Percentiles rank a stretch among this genome's conserved stretches.
These are phyloP conservation scores for Hyla sarda DNA, from an alignment of 2,113 vertebrate species.

Conservation along the genomic window DNA sequence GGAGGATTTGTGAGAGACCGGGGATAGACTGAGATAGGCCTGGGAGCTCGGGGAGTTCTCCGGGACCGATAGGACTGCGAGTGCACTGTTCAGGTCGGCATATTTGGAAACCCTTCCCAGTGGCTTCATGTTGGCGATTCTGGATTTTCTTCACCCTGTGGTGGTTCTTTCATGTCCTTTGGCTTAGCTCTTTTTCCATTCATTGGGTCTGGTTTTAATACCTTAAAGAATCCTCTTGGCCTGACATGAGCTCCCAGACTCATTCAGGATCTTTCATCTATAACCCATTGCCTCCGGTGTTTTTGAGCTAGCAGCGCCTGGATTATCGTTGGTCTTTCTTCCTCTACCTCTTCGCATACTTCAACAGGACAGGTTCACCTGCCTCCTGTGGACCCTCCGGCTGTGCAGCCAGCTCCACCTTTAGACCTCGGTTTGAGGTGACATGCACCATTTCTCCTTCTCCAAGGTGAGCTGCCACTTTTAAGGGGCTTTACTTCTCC, in stretches of 20 bases:
- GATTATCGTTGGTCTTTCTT: too few species aligned
- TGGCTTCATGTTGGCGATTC: conserved; percentile 36
- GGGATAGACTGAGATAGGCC: background rate
- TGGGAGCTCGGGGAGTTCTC: conserved; percentile 7
- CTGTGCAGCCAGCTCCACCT: too few species aligned
- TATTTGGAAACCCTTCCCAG: conserved; percentile 9
- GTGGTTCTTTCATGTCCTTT: conserved; percentile 24
- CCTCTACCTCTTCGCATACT: too few species aligned
- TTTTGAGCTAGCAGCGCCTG: too few species aligned
- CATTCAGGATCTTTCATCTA: too few species aligned
- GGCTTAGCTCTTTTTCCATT: background rate
- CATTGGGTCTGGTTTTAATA: conserved; percentile 27
- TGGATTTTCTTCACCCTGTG: conserved; percentile 33
- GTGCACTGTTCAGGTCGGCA: background rate
- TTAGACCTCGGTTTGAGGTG: too few species aligned
- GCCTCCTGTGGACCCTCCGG: too few species aligned
- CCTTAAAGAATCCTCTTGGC: conserved; percentile 30
- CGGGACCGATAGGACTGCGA: background rate
- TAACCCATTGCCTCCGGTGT: too few species aligned
- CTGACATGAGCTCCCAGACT: conserved; percentile 58
- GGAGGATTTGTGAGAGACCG: conserved; percentile 16
- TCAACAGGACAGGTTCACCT: too few species aligned
- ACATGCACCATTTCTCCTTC: too few species aligned
- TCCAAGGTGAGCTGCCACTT: too few species aligned
- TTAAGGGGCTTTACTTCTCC: too few species aligned